Evolutionary conservation across 53 echinoderm and acorn worm species (phyloP).

Genomic region (Arbacia lixula): DNA sequence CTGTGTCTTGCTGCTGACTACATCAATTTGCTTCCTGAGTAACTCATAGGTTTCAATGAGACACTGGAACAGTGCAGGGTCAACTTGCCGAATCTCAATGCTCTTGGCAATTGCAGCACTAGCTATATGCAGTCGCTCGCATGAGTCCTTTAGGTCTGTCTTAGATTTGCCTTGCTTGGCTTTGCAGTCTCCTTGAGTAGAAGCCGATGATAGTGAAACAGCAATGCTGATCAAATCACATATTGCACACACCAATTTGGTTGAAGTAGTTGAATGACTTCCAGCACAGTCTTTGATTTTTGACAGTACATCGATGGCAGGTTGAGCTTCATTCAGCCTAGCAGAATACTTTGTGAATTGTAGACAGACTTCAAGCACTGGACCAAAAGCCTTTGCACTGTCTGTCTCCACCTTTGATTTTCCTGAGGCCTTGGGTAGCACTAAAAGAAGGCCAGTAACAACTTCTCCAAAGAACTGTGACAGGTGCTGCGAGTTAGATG

Average conservation of each 20-base stretch:
- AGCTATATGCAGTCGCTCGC: background rate
- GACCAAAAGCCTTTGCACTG: slow-evolving; percentile 22
- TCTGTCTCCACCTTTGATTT: background rate
- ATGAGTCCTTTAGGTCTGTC: background rate
- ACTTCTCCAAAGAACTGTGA: slow-evolving; percentile 39
- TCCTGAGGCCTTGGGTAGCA: slow-evolving; percentile 2
- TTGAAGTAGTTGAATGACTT: background rate
- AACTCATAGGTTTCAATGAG: slow-evolving; percentile 75
- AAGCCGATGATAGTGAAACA: background rate
- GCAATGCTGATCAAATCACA: slow-evolving; percentile 1
- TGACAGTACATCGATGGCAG: slow-evolving; percentile 11
- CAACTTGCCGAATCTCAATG: slow-evolving; percentile 54
- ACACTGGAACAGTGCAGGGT: slow-evolving; percentile 30
- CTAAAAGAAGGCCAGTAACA: slow-evolving; percentile 5
- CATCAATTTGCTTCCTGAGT: slow-evolving; percentile 68
- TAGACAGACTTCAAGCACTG: slow-evolving; percentile 72
- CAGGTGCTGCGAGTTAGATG: slow-evolving; percentile 30
- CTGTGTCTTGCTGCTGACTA: slow-evolving; percentile 1
- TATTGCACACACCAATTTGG: slow-evolving; percentile 29
- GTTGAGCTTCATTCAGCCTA: slow-evolving; percentile 16
- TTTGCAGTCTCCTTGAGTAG: background rate
- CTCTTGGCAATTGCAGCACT: slow-evolving; percentile 46
- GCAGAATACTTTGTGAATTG: slow-evolving; percentile 71
- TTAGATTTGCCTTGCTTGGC: background rate
- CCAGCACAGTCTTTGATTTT: background rate